Conservation (phyloP, 1,140 invertebrate genomes). For the Aleiodes sp. region DNA sequence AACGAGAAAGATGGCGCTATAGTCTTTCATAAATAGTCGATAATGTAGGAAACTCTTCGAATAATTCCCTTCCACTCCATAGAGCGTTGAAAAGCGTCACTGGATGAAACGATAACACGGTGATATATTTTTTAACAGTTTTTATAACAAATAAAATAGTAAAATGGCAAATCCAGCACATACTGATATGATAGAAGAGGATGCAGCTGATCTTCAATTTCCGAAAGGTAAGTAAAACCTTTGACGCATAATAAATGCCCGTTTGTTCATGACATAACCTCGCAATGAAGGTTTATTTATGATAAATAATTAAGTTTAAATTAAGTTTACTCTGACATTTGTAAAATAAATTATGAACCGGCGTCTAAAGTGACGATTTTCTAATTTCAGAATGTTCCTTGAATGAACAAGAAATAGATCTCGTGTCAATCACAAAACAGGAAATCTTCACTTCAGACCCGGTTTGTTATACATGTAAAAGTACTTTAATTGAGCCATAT, state of each 20-base stretch:
- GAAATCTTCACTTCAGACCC: slow-evolving; percentile 56
- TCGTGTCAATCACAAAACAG: slow-evolving; percentile 49
- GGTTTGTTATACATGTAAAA: slow-evolving; percentile 60
- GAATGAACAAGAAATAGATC: slow-evolving; percentile 4
- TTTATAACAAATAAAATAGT: neutral
- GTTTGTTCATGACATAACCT: neutral
- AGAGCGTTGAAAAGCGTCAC: no score
- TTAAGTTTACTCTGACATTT: neutral
- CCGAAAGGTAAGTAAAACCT: slow-evolving; percentile 77
- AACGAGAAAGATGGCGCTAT: no score
- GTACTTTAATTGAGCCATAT: slow-evolving; percentile 72
- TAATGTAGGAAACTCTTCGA: no score
- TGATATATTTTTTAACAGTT: no score
- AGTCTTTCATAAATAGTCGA: no score
- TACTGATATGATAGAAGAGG: slow-evolving; percentile 80
- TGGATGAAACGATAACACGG: no score
- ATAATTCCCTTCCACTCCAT: no score
- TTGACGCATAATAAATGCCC: neutral
- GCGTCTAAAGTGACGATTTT: slow-evolving; percentile 54
- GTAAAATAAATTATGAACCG: neutral
- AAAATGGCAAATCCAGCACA: slow-evolving; percentile 56
- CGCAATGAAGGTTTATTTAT: neutral
- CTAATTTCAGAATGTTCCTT: slow-evolving; percentile 57
- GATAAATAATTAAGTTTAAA: no score
- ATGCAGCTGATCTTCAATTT: slow-evolving; percentile 86